A percentile compares a stretch with the other conserved stretches of the same genome.
phyloP scores from a whole-genome alignment of 2,797 vertebrate genomes.

The Holocentrus rufus region DNA sequence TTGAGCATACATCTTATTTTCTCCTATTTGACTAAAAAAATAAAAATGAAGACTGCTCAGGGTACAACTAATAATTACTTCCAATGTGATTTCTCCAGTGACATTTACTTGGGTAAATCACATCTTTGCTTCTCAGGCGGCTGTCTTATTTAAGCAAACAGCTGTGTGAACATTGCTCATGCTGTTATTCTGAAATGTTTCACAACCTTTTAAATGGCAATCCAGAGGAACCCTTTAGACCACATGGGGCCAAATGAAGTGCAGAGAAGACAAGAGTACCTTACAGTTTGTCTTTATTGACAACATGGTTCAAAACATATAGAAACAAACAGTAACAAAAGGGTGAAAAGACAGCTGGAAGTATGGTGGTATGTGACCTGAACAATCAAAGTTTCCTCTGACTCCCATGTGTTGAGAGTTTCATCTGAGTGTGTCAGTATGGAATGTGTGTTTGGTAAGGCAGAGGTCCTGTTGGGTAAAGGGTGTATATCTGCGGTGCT shows the following conservation, averaged over 20 bases:
- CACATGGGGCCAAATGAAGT: background rate
- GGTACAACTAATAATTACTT: background rate
- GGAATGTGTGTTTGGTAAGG: conserved; percentile 74
- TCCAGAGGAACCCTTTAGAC: background rate
- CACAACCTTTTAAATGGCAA: background rate
- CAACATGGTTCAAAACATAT: conserved; percentile 66
- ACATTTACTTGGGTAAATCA: conserved; percentile 29
- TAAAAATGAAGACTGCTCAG: background rate
- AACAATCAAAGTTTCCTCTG: conserved; percentile 11
- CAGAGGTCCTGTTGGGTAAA: conserved; percentile 39
- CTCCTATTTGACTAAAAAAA: background rate
- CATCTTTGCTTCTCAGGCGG: background rate
- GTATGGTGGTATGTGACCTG: conserved; percentile 34
- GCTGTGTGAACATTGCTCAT: background rate
- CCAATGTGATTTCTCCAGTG: background rate
- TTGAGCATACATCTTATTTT: background rate
- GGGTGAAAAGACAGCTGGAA: conserved; percentile 30
- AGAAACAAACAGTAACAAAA: conserved; percentile 53
- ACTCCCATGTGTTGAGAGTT: conserved; percentile 22
- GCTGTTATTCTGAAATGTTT: background rate
- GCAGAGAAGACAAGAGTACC: conserved; percentile 6
- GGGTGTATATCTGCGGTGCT: conserved; percentile 2
- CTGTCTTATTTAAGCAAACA: background rate
- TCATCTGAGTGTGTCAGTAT: conserved; percentile 14
- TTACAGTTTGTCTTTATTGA: conserved; percentile 74